phyloP scores from a whole-genome alignment of 2,888 invertebrate genomes.

The Pachliopta kotzebuea region DNA sequence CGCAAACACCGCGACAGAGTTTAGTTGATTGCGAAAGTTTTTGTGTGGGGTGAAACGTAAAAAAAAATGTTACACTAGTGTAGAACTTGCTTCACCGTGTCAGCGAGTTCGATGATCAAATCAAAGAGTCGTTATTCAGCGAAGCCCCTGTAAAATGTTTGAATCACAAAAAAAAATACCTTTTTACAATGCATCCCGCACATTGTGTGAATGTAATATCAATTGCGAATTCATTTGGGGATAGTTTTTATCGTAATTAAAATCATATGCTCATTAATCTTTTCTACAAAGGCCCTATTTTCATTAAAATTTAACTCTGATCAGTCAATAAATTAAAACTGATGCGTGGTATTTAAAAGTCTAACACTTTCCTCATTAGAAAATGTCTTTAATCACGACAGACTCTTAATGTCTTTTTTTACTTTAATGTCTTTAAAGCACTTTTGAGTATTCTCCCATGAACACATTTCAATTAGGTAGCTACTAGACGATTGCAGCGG shows the following conservation, averaged over 20 bases:
- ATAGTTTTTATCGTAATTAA: constrained; percentile 6
- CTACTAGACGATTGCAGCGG: too few relatives aligned
- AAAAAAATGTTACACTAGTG: constrained; percentile 15
- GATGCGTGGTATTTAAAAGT: too few relatives aligned
- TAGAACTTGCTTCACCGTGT: constrained; percentile 17
- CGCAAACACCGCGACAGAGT: constrained; percentile 28
- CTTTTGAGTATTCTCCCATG: too few relatives aligned
- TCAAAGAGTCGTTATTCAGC: constrained; percentile 25
- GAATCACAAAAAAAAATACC: constrained; percentile 4
- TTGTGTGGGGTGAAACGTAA: constrained; percentile 4
- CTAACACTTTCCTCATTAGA: too few relatives aligned
- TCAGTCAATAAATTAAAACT: too few relatives aligned
- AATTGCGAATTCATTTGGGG: constrained; percentile 9
- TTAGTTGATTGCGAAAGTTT: constrained; percentile 29
- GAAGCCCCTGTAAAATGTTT: neutral
- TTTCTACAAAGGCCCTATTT: neutral
- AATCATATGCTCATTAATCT: neutral
- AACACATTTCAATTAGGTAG: too few relatives aligned
- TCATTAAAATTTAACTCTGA: neutral
- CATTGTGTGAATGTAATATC: constrained; percentile 9
- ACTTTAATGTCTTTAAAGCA: too few relatives aligned
- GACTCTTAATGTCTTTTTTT: too few relatives aligned
- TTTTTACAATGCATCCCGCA: constrained; percentile 12
- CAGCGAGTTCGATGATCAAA: constrained; percentile 12
- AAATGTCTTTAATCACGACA: too few relatives aligned